A percentile compares a stretch with the other conserved stretches of the same genome.
phyloP scores from a whole-genome alignment of 2,797 vertebrate species.

The Tinamus major region DNA sequence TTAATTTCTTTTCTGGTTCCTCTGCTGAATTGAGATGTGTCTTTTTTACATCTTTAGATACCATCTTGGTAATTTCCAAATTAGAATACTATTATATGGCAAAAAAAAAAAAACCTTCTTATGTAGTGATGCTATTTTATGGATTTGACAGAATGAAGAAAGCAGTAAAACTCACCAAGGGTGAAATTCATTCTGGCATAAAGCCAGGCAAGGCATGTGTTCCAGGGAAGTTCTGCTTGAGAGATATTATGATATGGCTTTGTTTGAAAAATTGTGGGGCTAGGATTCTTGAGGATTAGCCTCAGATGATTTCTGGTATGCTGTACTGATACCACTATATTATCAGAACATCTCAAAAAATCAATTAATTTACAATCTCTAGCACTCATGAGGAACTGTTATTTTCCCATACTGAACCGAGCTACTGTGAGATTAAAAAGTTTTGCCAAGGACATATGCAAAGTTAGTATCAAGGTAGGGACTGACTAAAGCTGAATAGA shows the following conservation, averaged over 20 bases:
- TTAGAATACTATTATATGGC: neutral
- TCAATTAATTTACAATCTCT: conserved; percentile 51
- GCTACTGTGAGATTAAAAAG: conserved; percentile 27
- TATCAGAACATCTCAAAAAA: conserved; percentile 16
- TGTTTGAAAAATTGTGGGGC: neutral
- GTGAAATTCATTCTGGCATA: neutral
- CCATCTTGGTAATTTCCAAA: neutral
- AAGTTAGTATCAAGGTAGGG: neutral
- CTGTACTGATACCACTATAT: conserved; percentile 9
- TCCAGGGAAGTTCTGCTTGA: neutral
- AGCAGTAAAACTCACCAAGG: neutral
- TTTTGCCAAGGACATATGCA: conserved; percentile 18
- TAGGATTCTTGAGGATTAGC: conserved; percentile 23
- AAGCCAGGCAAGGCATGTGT: neutral
- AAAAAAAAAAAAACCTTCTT: neutral
- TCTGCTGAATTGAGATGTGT: neutral
- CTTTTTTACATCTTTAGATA: neutral
- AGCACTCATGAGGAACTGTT: neutral
- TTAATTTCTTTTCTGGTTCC: neutral
- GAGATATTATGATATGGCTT: neutral
- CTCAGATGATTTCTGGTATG: conserved; percentile 37
- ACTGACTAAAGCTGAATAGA: neutral
- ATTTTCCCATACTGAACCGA: conserved; percentile 26
- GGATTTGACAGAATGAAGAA: neutral
- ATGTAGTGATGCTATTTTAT: neutral